Evolutionary conservation across 2,797 vertebrate genomes (phyloP), one percentile per base, ranked within the genome.

Genomic region (Crypturellus tataupa): DNA sequence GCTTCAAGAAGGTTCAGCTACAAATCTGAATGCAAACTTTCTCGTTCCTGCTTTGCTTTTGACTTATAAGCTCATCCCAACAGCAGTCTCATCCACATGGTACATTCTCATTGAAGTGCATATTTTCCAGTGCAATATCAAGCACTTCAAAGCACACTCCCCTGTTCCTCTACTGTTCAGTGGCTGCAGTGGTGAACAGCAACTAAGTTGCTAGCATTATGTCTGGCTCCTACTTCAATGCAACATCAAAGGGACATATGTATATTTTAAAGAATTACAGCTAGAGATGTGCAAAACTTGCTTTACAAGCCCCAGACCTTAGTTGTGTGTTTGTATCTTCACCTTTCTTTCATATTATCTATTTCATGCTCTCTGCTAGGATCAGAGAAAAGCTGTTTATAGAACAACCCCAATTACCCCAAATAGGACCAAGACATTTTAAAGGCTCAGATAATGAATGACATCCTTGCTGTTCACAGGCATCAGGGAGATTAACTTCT

Each of bases 211-310:
- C 59, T 78, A 85, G 71, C 17, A 87, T 96, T 89, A 83, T 15
- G 40, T 72, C 64, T 89, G 81, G 60, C 77, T 95, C 62, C 85
- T 92, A 59, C 78, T 93, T 84, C 39, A 0, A 80, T 59, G 53
- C 64, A 93, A 93, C 91, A 96, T 97, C 96, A 97, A 97, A 97
- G 81, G 46, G 44, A 64, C 68, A 49, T 70, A 94, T 95, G 91
- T 83, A 95, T 93, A 93, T 97, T 97, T 97, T 91, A 96, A 90
- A 93, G 83, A 85, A 88, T 72, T 93, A 85, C 86, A 94, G 69
- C 68, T 18, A 70, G 47, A 88, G 63, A 47, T 62, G 73, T 88
- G 62, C 64, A 86, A 86, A 92, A 63, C 75, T 80, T 81, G 80
- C 80, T 69, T 96, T 93, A 92, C 92, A 84, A 96, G 85, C 27